Conservation (phyloP, 2,888 invertebrate genomes). For the Lasioglossum leucozonium region DNA sequence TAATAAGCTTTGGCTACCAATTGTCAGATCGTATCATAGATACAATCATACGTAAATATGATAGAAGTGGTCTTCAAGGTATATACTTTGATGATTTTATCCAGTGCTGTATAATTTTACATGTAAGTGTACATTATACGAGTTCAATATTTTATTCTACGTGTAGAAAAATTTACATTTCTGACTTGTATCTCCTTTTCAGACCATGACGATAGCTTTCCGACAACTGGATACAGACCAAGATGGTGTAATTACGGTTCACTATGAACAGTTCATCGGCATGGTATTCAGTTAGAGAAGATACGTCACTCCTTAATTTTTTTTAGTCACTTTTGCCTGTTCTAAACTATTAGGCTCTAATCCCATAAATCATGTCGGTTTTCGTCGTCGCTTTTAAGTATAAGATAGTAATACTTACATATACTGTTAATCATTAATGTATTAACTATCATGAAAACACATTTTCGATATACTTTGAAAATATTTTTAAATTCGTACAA, state of each 20-base stretch:
- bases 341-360: background rate
- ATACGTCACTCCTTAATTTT: slow-evolving; percentile 78
- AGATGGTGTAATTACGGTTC: slow-evolving; percentile 97
- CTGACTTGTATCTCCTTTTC: slow-evolving; percentile 77
- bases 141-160: slow-evolving; percentile 12
- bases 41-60: slow-evolving; percentile 95
- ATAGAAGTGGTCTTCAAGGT: slow-evolving; percentile 94
- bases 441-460: background rate
- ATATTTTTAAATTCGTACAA: background rate
- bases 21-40: slow-evolving; percentile 93
- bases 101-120: slow-evolving; percentile 96
- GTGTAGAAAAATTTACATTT: slow-evolving; percentile 25
- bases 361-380: background rate
- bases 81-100: slow-evolving; percentile 99
- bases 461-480: background rate
- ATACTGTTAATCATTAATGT: no score
- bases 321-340: slow-evolving; percentile 36
- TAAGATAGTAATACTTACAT: no score
- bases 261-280: slow-evolving; percentile 97
- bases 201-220: slow-evolving; percentile 96
- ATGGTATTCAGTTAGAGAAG: slow-evolving; percentile 95
- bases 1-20: slow-evolving; percentile 95
- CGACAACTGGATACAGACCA: slow-evolving; percentile 95
- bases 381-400: background rate
- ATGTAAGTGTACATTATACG: slow-evolving; percentile 88